phyloP scores from a whole-genome alignment of 2,113 vertebrate genomes.

The Sinocyclocheilus anophthalmus region DNA sequence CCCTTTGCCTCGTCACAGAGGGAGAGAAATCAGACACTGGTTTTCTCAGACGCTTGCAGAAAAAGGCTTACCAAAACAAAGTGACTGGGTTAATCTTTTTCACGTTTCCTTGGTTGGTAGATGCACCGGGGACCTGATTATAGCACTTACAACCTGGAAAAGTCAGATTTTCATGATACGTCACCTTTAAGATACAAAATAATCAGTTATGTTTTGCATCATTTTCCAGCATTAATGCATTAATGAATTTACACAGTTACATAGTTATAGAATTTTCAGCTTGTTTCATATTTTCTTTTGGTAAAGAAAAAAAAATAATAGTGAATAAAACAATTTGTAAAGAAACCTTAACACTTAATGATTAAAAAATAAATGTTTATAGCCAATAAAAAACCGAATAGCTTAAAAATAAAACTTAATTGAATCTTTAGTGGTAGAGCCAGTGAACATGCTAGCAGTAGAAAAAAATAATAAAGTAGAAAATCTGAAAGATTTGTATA shows the following conservation, averaged over 20 bases:
- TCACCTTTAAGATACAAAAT: no score
- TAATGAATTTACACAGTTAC: background rate
- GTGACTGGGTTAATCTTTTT: no score
- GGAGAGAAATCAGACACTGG: no score
- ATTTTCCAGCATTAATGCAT: background rate
- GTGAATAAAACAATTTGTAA: background rate
- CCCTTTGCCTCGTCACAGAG: no score
- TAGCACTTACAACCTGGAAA: no score
- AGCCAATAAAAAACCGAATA: background rate
- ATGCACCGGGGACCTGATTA: no score
- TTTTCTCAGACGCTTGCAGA: no score
- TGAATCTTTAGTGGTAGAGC: background rate
- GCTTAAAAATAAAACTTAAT: background rate
- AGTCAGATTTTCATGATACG: no score
- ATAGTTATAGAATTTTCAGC: background rate
- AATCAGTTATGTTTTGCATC: background rate
- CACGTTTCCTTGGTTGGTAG: no score
- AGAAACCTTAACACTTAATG: background rate
- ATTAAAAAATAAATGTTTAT: background rate
- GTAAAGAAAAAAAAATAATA: background rate
- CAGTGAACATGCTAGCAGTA: background rate
- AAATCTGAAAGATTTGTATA: background rate
- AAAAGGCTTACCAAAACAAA: no score
- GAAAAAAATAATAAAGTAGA: background rate
- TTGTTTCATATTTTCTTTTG: background rate